Percentiles rank a stretch among this genome's conserved stretches.
Conservation (phyloP, 2,113 vertebrate genomes). For the Hystrix cristata region DNA sequence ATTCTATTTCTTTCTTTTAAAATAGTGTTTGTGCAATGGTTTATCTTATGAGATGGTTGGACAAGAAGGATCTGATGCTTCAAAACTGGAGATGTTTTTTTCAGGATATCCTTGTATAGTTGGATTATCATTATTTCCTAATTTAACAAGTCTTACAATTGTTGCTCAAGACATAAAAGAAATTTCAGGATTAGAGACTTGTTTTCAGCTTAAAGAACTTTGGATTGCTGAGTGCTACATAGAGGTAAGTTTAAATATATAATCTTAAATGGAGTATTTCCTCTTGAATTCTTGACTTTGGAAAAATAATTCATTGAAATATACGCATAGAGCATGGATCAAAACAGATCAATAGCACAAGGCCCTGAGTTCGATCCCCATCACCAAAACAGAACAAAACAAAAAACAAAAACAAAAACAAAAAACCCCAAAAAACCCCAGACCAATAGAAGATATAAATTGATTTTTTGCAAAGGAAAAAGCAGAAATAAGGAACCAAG, state of each 20-base stretch:
- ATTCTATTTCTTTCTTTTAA: slow-evolving; percentile 62
- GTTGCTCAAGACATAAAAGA: slow-evolving; percentile 89
- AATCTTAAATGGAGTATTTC: neutral
- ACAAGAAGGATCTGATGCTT: slow-evolving; percentile 85
- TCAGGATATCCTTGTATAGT: slow-evolving; percentile 90
- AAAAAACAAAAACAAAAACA: too few relatives aligned
- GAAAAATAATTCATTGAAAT: slow-evolving; percentile 57
- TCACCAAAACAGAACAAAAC: neutral
- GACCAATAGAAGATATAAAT: neutral
- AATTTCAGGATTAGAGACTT: slow-evolving; percentile 90
- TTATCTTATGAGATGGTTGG: slow-evolving; percentile 88
- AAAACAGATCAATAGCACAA: neutral
- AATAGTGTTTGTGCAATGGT: slow-evolving; percentile 92
- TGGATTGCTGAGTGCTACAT: slow-evolving; percentile 92
- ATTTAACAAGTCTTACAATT: slow-evolving; percentile 89
- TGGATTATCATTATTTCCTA: slow-evolving; percentile 91
- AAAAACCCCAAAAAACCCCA: too few relatives aligned
- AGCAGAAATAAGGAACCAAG: slow-evolving; percentile 34
- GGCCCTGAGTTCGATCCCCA: too few relatives aligned
- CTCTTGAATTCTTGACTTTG: slow-evolving; percentile 45
- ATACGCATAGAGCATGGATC: neutral
- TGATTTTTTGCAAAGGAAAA: slow-evolving; percentile 3
- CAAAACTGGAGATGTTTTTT: slow-evolving; percentile 92
- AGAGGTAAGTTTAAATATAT: slow-evolving; percentile 86
- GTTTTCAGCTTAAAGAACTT: slow-evolving; percentile 90